Base-by-base conservation (phyloP, 1,140 invertebrate genomes). In the Oedothorax gibbosus region DNA sequence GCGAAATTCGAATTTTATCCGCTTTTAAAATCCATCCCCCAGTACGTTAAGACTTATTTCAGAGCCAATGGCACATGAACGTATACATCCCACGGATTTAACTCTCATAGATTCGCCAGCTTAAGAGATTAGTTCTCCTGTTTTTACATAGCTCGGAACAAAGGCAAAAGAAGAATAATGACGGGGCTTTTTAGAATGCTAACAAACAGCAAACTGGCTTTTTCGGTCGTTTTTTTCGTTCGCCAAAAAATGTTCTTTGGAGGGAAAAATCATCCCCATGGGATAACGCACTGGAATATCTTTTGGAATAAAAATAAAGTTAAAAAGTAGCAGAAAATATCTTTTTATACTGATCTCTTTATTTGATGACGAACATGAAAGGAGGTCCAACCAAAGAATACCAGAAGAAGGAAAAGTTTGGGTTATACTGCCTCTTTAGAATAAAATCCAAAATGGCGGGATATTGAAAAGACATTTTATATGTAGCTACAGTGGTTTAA, bases 351-450 rank as follows among this genome's bases (percentile, higher is more conserved):
- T 20, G 20, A 81, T 71, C 64, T 66, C 66, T 81, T 81, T 81
- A 81, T 81, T 81, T 71, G 65, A 81, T 71, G 68, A 71, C 65
- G 68, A 81, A 62, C 65, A 71, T 71, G 78, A 71, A 81, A 69
- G 56, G 60, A 81, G 49, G 20, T 35, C 0, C 35, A 35, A 68
- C 64, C n/a, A 20, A 66, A 54, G 54, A 68, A 79, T 68, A 66
- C 68, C 62, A 21, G n/a, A 79, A 62, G 64, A 18, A 53, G 51
- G 54, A 65, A 65, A 65, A 62, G 50, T 53, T 77, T 66, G 11
- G 20, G 49, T 71, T 53, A 51, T 72, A 35, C 64, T 79, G 50
- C 64, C 50, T 62, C 60, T 79, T 79, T 68, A 79, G 65, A 66
- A 66, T 79, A 54, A 79, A 79, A 66, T 79, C 64, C 77, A 79